Percentiles rank a stretch among this genome's conserved stretches.
Evolutionary conservation across 2,113 vertebrate genomes (phyloP).

Genomic region (Daboia siamensis): DNA sequence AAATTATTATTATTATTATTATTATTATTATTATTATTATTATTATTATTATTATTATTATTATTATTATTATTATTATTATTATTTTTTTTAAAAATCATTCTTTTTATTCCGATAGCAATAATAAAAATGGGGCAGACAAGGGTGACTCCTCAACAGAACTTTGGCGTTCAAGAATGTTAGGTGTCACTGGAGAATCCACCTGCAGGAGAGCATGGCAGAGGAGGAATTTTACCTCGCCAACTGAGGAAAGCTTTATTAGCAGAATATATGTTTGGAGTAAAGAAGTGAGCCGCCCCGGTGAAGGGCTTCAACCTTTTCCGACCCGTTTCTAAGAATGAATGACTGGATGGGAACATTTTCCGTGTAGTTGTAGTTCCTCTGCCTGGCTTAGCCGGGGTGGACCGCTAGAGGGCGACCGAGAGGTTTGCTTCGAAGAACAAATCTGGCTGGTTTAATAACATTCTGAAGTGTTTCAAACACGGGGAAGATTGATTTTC

Average conservation of each 20-base stretch:
- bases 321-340: conserved; percentile 35
- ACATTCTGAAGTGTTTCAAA: conserved; percentile 71
- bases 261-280: conserved; percentile 1
- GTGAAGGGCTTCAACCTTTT: conserved; percentile 44
- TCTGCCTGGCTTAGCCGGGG: conserved; percentile 34
- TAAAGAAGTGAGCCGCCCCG: conserved; percentile 16
- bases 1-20: too few species aligned
- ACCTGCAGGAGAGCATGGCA: neutral
- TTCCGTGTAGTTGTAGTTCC: neutral
- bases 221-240: fast-evolving
- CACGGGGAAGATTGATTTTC: conserved; percentile 70
- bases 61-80: too few species aligned
- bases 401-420: conserved; percentile 80
- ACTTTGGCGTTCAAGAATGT: neutral
- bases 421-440: conserved; percentile 72
- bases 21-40: too few species aligned
- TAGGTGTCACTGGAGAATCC: neutral
- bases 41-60: too few species aligned
- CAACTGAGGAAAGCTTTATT: neutral
- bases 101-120: neutral
- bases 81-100: too few species aligned
- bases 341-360: neutral
- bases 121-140: neutral
- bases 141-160: neutral
- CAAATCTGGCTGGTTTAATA: conserved; percentile 66